Base-by-base conservation (phyloP, 2,113 vertebrate genomes). In the Lates calcarifer region DNA sequence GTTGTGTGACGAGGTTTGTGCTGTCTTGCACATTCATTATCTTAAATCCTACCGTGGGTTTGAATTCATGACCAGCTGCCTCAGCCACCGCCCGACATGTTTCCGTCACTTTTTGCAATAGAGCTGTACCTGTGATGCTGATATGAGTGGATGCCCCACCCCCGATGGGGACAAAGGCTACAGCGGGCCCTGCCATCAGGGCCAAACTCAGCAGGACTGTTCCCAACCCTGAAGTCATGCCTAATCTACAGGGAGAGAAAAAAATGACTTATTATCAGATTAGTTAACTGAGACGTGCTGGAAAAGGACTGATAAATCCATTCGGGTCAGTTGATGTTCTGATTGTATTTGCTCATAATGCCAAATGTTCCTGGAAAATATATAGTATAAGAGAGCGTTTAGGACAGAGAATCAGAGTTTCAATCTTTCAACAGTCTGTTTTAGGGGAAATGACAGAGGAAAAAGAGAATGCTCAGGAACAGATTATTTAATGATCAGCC, bases 111-210 rank as follows among this genome's bases (percentile, higher is more conserved):
- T 87, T 85, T 31, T 91, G 62, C 82, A 95, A 56, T 5, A 95
- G 41, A 11, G 94, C 92, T 0, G 5, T 70, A 39, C 57, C 66
- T n/a, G 94, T 94, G 41, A 95, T 95, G 81, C 74, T 92, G 75
- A 92, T 68, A 51, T 95, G 95, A 7, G 82, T 91, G 72, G 92
- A 87, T 0, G 12, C 3, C 1, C 67, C 85, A 39, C 64, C 82
- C 0, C 93, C 91, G 2, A 88, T 81, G 4, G 94, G 74, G 26
- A 87, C 37, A 87, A 95, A 95, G 55, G 93, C 91, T 73, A 74
- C 7, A 0, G 69, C 24, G 5, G 76, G 31, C 0, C 45, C 41
- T 22, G 77, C 20, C 41, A 94, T 33, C 76, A 94, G 65, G 15
- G 41, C 64, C 11, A 87, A 20, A 8, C n/a, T 14, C 51, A 82